Percentiles rank a stretch among this genome's conserved stretches.
These are phyloP conservation scores for Vicugna pacos DNA, from an alignment of 2,113 vertebrate species.

Conservation along the genomic window DNA sequence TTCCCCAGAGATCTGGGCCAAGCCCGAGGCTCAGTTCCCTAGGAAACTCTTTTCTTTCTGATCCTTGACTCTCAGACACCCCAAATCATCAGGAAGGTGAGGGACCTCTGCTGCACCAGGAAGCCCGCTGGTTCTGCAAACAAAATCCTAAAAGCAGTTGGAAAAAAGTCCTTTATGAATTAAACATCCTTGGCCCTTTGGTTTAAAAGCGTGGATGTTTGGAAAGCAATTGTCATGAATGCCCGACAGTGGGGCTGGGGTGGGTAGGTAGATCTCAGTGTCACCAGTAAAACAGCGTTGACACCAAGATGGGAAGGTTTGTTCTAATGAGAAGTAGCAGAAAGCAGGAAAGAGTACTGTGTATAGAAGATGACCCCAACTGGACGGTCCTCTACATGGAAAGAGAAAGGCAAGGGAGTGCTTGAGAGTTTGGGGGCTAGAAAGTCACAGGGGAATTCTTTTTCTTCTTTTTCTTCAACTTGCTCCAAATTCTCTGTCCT, in stretches of 20 bases:
- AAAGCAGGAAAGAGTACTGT: background rate
- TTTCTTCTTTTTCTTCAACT: background rate
- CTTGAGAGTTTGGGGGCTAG: background rate
- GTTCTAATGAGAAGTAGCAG: background rate
- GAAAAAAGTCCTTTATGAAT: background rate
- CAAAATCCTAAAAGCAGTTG: background rate
- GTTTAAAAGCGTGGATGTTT: background rate
- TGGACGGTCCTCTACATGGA: background rate
- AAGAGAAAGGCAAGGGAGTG: background rate
- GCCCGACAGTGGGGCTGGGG: background rate
- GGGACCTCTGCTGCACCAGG: too few species aligned
- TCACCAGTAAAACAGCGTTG: background rate
- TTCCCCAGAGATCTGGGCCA: background rate
- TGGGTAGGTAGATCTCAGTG: background rate
- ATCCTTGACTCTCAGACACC: background rate
- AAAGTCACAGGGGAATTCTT: background rate
- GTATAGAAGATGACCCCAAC: background rate
- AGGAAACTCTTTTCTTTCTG: background rate
- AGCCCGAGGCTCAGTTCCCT: background rate
- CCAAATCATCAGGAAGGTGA: background rate
- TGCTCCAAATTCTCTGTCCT: conserved; percentile 6
- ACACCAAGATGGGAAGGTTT: background rate
- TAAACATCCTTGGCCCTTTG: background rate
- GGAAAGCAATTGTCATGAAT: background rate
- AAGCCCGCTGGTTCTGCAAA: background rate